A percentile compares a stretch with the other conserved stretches of the same genome.
Evolutionary conservation across 1,140 invertebrate species (phyloP).

Genomic region (Ylistrum balloti): DNA sequence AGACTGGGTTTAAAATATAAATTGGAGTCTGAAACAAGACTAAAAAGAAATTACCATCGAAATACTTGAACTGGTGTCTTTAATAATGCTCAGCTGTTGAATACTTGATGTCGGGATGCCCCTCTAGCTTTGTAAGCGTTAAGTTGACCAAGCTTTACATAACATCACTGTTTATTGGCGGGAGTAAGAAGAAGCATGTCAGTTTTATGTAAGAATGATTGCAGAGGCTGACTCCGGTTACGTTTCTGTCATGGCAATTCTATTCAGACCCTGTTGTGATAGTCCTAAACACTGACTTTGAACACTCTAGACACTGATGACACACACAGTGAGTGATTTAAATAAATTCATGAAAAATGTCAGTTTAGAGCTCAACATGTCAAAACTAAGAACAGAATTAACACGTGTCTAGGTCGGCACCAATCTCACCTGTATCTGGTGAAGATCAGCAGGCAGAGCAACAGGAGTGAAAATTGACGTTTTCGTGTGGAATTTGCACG

Average conservation of each 20-base stretch:
- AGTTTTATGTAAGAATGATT: slow-evolving; percentile 35
- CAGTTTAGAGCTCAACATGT: neutral
- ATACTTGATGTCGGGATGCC: neutral
- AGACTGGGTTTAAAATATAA: neutral
- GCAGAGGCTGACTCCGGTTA: neutral
- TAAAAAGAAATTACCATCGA: neutral
- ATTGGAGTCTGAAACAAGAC: neutral
- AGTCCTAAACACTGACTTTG: neutral
- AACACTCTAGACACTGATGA: neutral
- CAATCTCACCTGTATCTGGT: neutral
- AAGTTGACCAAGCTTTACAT: neutral
- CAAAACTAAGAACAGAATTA: neutral
- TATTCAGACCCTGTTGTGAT: neutral
- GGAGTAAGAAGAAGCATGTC: neutral
- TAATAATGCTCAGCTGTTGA: neutral
- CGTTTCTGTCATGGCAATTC: neutral
- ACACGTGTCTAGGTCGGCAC: neutral
- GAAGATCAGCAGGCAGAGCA: neutral
- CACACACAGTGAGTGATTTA: slow-evolving; percentile 18
- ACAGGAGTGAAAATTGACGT: no score
- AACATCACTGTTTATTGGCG: neutral
- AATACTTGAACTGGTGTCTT: neutral
- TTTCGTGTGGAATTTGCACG: neutral
- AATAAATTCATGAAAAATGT: slow-evolving; percentile 24
- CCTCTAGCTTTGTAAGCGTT: neutral